These are phyloP conservation scores for Bilobella aurantiaca DNA, from an alignment of 1,140 invertebrate genomes.

Conservation along the genomic window DNA sequence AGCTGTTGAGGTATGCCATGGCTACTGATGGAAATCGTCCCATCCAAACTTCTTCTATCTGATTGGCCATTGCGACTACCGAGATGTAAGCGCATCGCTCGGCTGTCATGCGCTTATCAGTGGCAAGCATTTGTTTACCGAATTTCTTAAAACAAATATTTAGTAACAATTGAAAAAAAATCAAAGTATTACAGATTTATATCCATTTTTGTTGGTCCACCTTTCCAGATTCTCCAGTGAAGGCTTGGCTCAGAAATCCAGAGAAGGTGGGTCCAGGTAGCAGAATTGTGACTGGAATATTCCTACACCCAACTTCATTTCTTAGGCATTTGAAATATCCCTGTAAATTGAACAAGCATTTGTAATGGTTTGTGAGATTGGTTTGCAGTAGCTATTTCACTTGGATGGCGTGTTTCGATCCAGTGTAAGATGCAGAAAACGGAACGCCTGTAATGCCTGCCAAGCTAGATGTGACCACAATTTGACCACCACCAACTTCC, in stretches of 20 bases:
- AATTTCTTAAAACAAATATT: constrained; percentile 45
- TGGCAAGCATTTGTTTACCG: constrained; percentile 42
- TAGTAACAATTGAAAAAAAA: background rate
- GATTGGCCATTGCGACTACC: constrained; percentile 65
- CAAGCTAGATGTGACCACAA: constrained; percentile 61
- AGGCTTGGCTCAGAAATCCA: constrained; percentile 57
- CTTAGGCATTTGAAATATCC: constrained; percentile 58
- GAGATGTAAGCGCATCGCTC: constrained; percentile 62
- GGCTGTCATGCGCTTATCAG: constrained; percentile 53
- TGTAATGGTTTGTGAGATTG: background rate
- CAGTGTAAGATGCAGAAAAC: constrained; percentile 65
- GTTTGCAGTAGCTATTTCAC: constrained; percentile 44
- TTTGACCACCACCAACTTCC: constrained; percentile 50
- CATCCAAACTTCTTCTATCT: constrained; percentile 66
- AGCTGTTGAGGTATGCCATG: constrained; percentile 52
- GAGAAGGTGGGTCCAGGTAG: constrained; percentile 67
- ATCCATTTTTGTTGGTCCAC: constrained; percentile 38
- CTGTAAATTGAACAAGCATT: constrained; percentile 41
- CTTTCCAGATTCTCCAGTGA: constrained; percentile 53
- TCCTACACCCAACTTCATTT: constrained; percentile 50
- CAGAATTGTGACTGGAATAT: constrained; percentile 57
- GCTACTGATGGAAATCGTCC: constrained; percentile 51
- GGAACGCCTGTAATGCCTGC: constrained; percentile 60
- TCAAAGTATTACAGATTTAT: background rate
- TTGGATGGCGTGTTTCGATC: constrained; percentile 68